Conservation (phyloP, 2,888 invertebrate species). For the Sinotaia quadrata region DNA sequence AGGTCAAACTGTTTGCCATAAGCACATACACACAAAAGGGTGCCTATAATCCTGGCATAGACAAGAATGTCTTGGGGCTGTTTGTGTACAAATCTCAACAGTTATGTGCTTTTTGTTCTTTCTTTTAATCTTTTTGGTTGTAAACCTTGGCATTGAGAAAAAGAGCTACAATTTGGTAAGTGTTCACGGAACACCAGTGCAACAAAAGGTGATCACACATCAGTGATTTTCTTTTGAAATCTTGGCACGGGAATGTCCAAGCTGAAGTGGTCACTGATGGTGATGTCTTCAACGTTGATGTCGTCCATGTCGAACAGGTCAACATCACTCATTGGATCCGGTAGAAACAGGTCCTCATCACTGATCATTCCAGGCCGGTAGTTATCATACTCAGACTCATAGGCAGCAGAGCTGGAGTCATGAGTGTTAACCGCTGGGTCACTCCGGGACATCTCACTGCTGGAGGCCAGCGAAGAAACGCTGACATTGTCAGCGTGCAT, state of each 20-base stretch:
- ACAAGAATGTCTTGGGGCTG: too few relatives aligned
- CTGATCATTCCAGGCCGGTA: constrained; percentile 75
- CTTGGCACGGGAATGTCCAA: constrained; percentile 63
- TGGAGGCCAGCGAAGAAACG: constrained; percentile 66
- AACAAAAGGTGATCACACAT: constrained; percentile 56
- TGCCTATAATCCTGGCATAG: too few relatives aligned
- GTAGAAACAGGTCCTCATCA: constrained; percentile 72
- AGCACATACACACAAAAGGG: too few relatives aligned
- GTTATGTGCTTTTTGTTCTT: background rate
- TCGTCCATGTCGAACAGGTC: constrained; percentile 69
- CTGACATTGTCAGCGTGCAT: constrained; percentile 66
- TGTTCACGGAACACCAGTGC: too few relatives aligned
- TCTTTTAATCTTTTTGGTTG: too few relatives aligned
- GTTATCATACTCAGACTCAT: constrained; percentile 83
- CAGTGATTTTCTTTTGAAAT: constrained; percentile 61
- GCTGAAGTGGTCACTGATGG: constrained; percentile 68
- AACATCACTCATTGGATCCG: constrained; percentile 69
- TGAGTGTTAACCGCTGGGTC: constrained; percentile 66
- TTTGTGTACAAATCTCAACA: too few relatives aligned
- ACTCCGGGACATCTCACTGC: constrained; percentile 70
- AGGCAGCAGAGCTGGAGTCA: constrained; percentile 75
- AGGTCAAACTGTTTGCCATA: too few relatives aligned
- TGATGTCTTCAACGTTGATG: constrained; percentile 68
- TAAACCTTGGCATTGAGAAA: too few relatives aligned
- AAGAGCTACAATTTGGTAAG: too few relatives aligned